Evolutionary conservation across 1,140 invertebrate genomes (phyloP).

Genomic region (Coenobita brevimanus): DNA sequence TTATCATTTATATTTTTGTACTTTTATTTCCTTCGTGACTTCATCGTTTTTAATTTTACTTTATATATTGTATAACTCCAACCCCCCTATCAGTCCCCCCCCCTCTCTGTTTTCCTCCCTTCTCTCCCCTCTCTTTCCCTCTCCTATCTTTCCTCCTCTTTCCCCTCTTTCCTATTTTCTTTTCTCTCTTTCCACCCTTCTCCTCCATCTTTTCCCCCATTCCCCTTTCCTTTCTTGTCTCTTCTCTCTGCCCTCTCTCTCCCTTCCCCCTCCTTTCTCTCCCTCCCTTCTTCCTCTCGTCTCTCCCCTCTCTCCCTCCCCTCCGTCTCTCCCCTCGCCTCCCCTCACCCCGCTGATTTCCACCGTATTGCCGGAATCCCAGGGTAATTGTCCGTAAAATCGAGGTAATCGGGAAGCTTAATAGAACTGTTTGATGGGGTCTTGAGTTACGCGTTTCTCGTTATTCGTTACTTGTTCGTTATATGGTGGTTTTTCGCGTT

Average conservation of each 20-base stretch:
- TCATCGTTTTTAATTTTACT: too few species aligned
- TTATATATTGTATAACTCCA: too few species aligned
- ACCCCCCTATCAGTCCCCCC: too few species aligned
- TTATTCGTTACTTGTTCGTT: too few species aligned
- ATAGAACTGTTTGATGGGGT: slow-evolving; percentile 25
- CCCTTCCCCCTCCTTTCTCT: not conserved
- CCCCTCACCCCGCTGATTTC: slow-evolving; percentile 16
- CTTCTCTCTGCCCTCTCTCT: not conserved
- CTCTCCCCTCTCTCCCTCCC: not conserved
- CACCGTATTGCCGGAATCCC: slow-evolving; percentile 50
- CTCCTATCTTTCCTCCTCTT: not conserved
- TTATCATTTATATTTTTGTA: too few species aligned
- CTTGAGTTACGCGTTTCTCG: too few species aligned
- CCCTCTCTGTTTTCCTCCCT: too few species aligned
- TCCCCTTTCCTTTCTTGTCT: not conserved
- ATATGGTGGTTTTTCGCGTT: too few species aligned
- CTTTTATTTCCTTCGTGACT: too few species aligned
- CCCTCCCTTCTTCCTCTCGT: not conserved
- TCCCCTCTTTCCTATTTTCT: not conserved
- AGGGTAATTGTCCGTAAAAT: slow-evolving; percentile 64
- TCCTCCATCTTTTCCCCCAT: too few species aligned
- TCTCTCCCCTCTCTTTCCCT: not conserved
- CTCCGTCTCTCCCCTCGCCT: not conserved
- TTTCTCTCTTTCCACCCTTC: not conserved
- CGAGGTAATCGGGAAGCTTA: slow-evolving; percentile 52